Base-by-base conservation (phyloP, 2,888 invertebrate genomes). In the Idaea biselata region DNA sequence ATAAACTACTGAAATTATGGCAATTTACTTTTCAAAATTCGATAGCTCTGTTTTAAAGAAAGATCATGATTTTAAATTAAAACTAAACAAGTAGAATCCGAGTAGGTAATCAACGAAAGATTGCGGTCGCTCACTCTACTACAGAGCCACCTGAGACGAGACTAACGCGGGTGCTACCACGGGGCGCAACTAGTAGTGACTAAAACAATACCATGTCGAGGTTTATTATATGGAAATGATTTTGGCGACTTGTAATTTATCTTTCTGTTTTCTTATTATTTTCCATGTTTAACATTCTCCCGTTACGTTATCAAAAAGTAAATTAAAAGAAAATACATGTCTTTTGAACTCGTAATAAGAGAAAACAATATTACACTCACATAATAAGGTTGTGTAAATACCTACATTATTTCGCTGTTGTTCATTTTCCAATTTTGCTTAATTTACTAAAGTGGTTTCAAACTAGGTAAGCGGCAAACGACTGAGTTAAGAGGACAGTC, bases 391-490 rank as follows among this genome's bases (percentile, higher is more conserved):
- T 44, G 14, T 44, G 14, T 44, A 44, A 44, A 44, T 44, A 44
- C 8, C 6, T 44, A 44, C 8, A 44, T 44, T 17, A 57, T 17
- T 14, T 44, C 44, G 44, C 44, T 62, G 59, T 59, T 55, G 58
- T 58, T 61, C 31, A 63, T 59, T 58, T 62, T 62, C 62, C 44
- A 63, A 60, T 63, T 62, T 33, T 53, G 55, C 65, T 60, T 66
- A 65, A 69, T 67, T 67, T 60, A 57, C 65, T 60, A 53, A 68
- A 67, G 66, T 66, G 62, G 65, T 68, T 66, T 60, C 63, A 62
- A 63, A 68, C 67, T 75, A 73, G 63, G 58, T 66, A 64, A 70
- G 58, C 63, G 58, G 63, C 60, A 62, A 62, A 68, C 68, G 68
- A 68, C 67, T 68, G 61, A 54, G 67, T 63, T 60, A 58, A 25